Conservation (phyloP, 2,888 invertebrate species). For the Xylophagus ater region DNA sequence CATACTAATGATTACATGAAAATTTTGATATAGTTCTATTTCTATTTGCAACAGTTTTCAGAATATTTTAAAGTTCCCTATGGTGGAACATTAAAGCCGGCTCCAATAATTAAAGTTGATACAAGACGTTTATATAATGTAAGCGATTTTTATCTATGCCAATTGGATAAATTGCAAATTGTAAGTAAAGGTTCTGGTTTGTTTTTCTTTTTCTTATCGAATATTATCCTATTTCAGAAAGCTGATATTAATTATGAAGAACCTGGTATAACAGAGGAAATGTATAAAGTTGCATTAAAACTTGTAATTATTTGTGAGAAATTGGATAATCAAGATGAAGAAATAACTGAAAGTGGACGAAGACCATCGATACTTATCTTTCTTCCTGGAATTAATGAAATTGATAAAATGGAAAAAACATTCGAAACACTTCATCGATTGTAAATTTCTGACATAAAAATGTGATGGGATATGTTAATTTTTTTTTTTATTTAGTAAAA, state of each 20-base stretch:
- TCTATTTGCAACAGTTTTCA: conserved; percentile 27
- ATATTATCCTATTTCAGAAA: too few species aligned
- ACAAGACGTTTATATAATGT: conserved; percentile 45
- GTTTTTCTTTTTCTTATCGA: too few species aligned
- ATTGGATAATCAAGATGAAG: conserved; percentile 34
- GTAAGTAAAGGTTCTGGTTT: too few species aligned
- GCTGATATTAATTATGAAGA: conserved; percentile 41
- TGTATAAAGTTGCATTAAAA: conserved; percentile 50
- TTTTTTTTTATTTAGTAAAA: conserved; percentile 8
- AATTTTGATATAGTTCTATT: too few species aligned
- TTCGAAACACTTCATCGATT: conserved; percentile 28
- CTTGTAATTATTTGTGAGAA: conserved; percentile 48
- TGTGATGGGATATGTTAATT: neutral
- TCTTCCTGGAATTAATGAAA: conserved; percentile 78
- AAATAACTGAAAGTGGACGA: conserved; percentile 25
- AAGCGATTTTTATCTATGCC: conserved; percentile 51
- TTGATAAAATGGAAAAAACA: conserved; percentile 55
- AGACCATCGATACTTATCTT: conserved; percentile 72
- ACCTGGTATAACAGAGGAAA: conserved; percentile 47
- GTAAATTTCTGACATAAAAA: too few species aligned
- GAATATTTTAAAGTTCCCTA: conserved; percentile 29
- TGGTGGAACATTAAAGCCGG: conserved; percentile 28
- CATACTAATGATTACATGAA: neutral
- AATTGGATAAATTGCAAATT: conserved; percentile 39
- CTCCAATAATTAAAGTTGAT: conserved; percentile 47